Evolutionary conservation across 2,113 vertebrate genomes (phyloP).

Genomic region (Lipophrys pholis): DNA sequence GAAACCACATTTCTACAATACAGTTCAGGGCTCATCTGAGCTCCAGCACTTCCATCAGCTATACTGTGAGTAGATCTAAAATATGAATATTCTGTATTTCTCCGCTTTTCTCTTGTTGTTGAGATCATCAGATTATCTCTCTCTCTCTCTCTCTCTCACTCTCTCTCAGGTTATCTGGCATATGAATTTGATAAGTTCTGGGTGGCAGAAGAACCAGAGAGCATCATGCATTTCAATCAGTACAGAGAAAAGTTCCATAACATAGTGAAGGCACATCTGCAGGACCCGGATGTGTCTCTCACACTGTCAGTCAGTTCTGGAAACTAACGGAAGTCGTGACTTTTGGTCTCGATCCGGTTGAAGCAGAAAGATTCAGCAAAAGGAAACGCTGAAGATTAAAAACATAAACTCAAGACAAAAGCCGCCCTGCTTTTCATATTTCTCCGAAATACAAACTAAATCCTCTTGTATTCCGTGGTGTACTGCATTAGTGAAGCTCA

Average conservation of each 20-base stretch:
- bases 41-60: constrained; percentile 93
- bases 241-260: constrained; percentile 97
- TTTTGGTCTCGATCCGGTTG: background rate
- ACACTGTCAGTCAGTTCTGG: constrained; percentile 77
- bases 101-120: background rate
- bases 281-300: constrained; percentile 84
- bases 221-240: constrained; percentile 98
- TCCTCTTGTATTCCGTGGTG: constrained; percentile 4
- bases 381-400: constrained; percentile 4
- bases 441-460: constrained; percentile 4
- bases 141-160: constrained; percentile 50
- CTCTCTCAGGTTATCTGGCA: constrained; percentile 89
- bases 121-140: too few species aligned
- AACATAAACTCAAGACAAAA: background rate
- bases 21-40: constrained; percentile 84
- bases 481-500: background rate
- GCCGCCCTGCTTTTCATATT: background rate
- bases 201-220: constrained; percentile 95
- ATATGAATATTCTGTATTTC: background rate
- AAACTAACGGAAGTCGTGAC: constrained; percentile 36
- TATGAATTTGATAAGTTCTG: constrained; percentile 98
- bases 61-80: constrained; percentile 89
- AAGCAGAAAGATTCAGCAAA: background rate
- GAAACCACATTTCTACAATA: constrained; percentile 93
- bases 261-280: constrained; percentile 87